Base-by-base conservation (phyloP, 2,113 vertebrate species). In the Psilopogon haemacephalus region DNA sequence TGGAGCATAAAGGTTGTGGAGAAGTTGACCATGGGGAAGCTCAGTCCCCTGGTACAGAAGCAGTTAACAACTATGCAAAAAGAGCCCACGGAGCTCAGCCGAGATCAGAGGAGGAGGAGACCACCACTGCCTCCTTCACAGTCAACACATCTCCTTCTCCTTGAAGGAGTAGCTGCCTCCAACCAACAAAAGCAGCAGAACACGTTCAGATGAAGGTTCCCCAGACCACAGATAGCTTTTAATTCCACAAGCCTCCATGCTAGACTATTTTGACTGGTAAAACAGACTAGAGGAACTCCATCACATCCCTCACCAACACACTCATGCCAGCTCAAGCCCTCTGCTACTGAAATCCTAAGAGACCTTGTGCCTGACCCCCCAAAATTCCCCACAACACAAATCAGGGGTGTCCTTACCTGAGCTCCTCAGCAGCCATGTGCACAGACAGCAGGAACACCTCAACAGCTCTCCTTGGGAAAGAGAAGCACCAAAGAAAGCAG, bases 351-450 rank as follows among this genome's bases (percentile, higher is more conserved):
- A 27, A 54, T 13, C 10, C 18, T 2, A 2, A 26, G 37, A 65
- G 17, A 12, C 3, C 2, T 50, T 0, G 0, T 30, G 11, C 58
- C 56, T 2, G 0, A 19, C 24, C 12, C 23, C 20, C 23, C 21
- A 59, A 33, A 21, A 13, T 50, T 69, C 23, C 38, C 27, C 58
- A 8, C 4, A 4, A 13, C 3, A 2, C 1, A 3, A 38, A 77
- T 67, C 56, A 56, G 40, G 32, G 30, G 6, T 4, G 62, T 67
- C 56, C 8, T 42, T 37, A 69, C 6, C 59, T 28, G 12, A 85
- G 52, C 12, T 15, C 15, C 38, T 19, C 10, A 0, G 23, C 40
- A 37, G 38, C 58, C 42, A 13, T 3, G 0, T 18, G 14, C 40
- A 12, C 20, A 4, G 11, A 7, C 14, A n/a, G 28, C 4, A 3